Base-by-base conservation (phyloP, 2,888 invertebrate species). In the Gastrophysa polygoni region DNA sequence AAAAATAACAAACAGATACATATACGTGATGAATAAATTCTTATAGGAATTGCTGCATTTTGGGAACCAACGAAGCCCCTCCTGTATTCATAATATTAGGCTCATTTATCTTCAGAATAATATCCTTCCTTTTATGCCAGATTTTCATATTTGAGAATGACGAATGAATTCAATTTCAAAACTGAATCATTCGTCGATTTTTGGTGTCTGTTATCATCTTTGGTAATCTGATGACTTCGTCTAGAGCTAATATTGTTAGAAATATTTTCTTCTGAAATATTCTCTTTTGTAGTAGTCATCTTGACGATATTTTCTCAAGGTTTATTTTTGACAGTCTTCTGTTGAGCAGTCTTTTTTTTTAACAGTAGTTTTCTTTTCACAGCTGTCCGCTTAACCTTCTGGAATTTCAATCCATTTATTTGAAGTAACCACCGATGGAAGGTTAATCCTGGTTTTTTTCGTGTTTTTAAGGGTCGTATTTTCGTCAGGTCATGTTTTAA, bases 401-500 rank as follows among this genome's bases (percentile, higher is more conserved):
- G 10, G 7, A 48, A 48, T 18, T 48, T 17, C 48, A 18, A 48
- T 20, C 17, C 48, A 48, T 48, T 48, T 20, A 48, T 48, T 48
- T 20, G 32, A 32, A 11, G 48, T 48, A 48, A 48, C 21, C 48
- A 48, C 48, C 20, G 48, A 48, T 21, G 20, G 48, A 20, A 48
- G 14, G 48, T 8, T 48, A 16, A 46, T 46, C 46, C 46, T 46
- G 18, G 11, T 18, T 18, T 16, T 14, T 2, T 46, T 38, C 4
- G 43, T 10, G 43, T 24, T 46, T 46, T 46, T 46, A 46, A 16
- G 46, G 16, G 46, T 46, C 16, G 46, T 46, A 46, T 46, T 46
- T 46, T 46, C 46, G 11, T 46, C 46, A 46, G 46, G 46, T 16
- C 46, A 46, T 46, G n/a, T 46, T 46, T 46, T 46, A 46, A 46